phyloP scores from a whole-genome alignment of 2,113 vertebrate species.

The Eleginops maclovinus region DNA sequence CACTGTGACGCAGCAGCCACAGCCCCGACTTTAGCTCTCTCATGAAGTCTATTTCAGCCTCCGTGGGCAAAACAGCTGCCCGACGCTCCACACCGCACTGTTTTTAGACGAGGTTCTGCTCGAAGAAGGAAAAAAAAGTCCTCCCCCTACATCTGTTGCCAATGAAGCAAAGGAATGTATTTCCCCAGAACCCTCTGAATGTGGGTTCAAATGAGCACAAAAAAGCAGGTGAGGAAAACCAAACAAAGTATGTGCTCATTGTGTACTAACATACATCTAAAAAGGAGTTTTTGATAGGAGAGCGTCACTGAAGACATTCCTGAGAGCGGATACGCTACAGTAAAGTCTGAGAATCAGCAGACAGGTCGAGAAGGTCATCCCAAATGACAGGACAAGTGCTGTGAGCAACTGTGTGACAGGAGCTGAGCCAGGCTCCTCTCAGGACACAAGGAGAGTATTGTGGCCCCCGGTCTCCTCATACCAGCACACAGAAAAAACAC shows the following conservation, averaged over 20 bases:
- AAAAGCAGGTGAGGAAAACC: constrained; percentile 52
- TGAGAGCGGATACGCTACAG: constrained; percentile 49
- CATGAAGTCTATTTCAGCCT: constrained; percentile 81
- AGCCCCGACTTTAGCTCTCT: constrained; percentile 73
- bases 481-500: constrained; percentile 43
- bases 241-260: not conserved
- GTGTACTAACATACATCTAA: not conserved
- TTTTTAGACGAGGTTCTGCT: constrained; percentile 77
- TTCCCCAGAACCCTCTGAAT: constrained; percentile 67
- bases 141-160: constrained; percentile 83
- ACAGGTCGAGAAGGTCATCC: constrained; percentile 72
- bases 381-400: constrained; percentile 81
- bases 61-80: constrained; percentile 80
- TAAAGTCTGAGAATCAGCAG: constrained; percentile 58
- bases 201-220: constrained; percentile 61
- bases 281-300: not conserved
- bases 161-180: constrained; percentile 84
- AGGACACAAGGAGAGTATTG: constrained; percentile 79
- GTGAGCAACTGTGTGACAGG: constrained; percentile 81
- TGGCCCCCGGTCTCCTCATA: constrained; percentile 68
- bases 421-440: constrained; percentile 73
- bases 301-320: constrained; percentile 40
- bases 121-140: constrained; percentile 59
- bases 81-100: constrained; percentile 60
- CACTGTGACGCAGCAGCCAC: constrained; percentile 63